A percentile compares a stretch with the other conserved stretches of the same genome.
Conservation (phyloP, 2,797 vertebrate genomes). For the Pseudocheirus occidentalis region DNA sequence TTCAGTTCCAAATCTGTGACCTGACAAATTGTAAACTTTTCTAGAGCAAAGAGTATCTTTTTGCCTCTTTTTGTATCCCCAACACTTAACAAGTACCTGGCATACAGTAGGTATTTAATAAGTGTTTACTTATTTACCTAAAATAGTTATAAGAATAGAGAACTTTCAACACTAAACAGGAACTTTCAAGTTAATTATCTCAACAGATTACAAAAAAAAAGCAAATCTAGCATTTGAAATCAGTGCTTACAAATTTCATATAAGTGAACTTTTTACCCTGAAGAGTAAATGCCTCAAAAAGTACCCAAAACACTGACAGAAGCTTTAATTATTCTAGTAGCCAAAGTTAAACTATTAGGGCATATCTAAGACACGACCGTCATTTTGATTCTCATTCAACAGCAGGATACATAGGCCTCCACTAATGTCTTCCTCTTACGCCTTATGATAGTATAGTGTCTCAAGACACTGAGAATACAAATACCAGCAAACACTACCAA, state of each 20-base stretch:
- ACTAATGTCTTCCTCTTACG: not conserved
- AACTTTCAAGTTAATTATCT: constrained; percentile 40
- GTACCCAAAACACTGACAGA: constrained; percentile 13
- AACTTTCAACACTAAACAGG: constrained; percentile 46
- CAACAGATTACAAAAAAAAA: constrained; percentile 16
- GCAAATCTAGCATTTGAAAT: constrained; percentile 43
- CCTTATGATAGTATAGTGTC: not conserved
- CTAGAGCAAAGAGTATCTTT: not conserved
- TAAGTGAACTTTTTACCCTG: constrained; percentile 33
- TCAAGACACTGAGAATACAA: not conserved
- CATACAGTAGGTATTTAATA: not conserved
- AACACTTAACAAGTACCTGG: not conserved
- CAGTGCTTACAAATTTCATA: constrained; percentile 49
- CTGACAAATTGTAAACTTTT: constrained; percentile 32
- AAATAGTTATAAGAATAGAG: constrained; percentile 45
- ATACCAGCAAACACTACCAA: not conserved
- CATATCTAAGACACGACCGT: not conserved
- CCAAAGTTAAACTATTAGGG: not conserved
- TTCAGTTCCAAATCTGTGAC: not conserved
- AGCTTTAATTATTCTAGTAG: constrained; percentile 13
- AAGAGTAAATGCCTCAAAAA: not conserved
- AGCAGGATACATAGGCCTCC: not conserved
- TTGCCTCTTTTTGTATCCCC: not conserved
- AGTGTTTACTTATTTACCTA: constrained; percentile 35
- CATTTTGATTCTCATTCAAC: constrained; percentile 30